These are phyloP conservation scores for Sceliomorpha sp. DNA, from an alignment of 2,888 invertebrate genomes.

Conservation along the genomic window DNA sequence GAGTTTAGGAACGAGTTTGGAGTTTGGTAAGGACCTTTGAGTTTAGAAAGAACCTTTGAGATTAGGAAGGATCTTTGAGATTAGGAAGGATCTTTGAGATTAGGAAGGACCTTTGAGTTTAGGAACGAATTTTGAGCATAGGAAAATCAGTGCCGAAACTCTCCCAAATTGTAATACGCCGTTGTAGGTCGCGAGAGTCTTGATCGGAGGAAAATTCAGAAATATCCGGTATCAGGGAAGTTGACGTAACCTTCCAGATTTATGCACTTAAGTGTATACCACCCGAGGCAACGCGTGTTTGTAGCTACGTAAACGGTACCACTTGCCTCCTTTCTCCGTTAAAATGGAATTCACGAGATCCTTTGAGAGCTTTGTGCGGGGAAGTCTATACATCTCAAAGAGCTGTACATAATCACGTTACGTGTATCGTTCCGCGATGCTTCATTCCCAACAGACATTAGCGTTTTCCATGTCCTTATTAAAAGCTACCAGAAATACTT, in stretches of 20 bases:
- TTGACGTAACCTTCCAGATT: constrained; percentile 26
- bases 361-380: constrained; percentile 52
- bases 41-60: no score
- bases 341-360: constrained; percentile 52
- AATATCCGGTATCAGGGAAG: constrained; percentile 10
- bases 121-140: no score
- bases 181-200: no score
- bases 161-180: no score
- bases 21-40: no score
- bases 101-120: no score
- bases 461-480: constrained; percentile 36
- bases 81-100: no score
- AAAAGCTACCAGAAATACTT: constrained; percentile 18
- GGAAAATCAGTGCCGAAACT: no score
- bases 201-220: no score
- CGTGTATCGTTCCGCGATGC: constrained; percentile 37
- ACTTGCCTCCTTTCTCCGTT: constrained; percentile 41
- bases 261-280: constrained; percentile 26
- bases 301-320: constrained; percentile 39
- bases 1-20: no score
- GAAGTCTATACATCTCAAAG: constrained; percentile 42
- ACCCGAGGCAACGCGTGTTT: constrained; percentile 39
- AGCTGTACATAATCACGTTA: constrained; percentile 51
- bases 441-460: constrained; percentile 39
- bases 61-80: no score